Conservation (phyloP, 2,797 vertebrate species). For the Falco berigora region DNA sequence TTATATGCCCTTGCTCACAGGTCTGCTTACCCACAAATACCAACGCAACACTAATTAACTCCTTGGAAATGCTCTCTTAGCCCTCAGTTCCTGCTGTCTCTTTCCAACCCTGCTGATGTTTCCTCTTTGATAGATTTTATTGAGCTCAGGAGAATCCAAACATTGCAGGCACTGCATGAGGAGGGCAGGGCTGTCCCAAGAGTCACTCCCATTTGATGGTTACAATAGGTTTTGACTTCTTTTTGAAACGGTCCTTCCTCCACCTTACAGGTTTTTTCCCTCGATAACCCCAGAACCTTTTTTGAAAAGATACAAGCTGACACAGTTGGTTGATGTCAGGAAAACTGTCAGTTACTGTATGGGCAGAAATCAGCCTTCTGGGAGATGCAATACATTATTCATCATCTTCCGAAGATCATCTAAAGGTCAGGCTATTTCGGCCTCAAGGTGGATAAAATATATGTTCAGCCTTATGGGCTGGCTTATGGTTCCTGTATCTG, state of each 20-base stretch:
- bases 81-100: neutral
- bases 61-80: neutral
- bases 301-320: neutral
- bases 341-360: neutral
- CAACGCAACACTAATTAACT: neutral
- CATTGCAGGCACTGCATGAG: fast-evolving
- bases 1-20: neutral
- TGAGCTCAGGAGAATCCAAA: neutral
- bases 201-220: neutral
- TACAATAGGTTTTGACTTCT: neutral
- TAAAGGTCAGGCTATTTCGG: conserved; percentile 48
- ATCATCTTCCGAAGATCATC: conserved; percentile 9
- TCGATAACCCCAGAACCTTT: neutral
- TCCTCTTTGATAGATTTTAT: neutral
- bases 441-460: conserved; percentile 9
- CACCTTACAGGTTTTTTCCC: neutral
- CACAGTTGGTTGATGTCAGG: neutral
- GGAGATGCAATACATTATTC: conserved; percentile 46
- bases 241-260: neutral
- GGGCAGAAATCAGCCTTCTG: conserved; percentile 23
- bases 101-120: neutral
- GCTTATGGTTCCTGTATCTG: neutral
- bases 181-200: neutral
- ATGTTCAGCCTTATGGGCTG: neutral
- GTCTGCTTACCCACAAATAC: neutral